Evolutionary conservation across 2,797 vertebrate genomes (phyloP).

Genomic region (Diglossa cyanea): DNA sequence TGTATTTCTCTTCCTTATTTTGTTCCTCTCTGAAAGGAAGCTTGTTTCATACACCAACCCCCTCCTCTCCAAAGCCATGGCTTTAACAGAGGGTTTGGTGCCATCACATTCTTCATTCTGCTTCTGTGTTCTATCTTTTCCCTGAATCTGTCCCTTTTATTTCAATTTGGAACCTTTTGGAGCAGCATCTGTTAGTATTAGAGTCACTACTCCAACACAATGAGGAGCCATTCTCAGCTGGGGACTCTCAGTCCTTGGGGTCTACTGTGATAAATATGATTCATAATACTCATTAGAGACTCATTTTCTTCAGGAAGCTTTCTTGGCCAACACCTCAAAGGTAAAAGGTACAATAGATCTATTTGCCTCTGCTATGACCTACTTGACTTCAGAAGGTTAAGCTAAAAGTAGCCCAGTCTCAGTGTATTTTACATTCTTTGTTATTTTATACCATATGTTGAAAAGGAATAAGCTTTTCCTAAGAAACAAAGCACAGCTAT

Average conservation of each 20-base stretch:
- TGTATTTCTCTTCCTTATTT: slow-evolving; percentile 44
- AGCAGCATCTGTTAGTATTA: slow-evolving; percentile 58
- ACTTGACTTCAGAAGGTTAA: slow-evolving; percentile 62
- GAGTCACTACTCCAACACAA: slow-evolving; percentile 56
- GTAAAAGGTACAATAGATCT: slow-evolving; percentile 51
- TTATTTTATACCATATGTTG: slow-evolving; percentile 42
- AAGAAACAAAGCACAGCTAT: slow-evolving; percentile 58
- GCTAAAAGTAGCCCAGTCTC: slow-evolving; percentile 59
- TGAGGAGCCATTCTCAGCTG: slow-evolving; percentile 60
- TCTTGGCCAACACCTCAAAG: slow-evolving; percentile 58
- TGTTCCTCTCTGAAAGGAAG: slow-evolving; percentile 36
- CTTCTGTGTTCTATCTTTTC: background rate
- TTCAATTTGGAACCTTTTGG: slow-evolving; percentile 39
- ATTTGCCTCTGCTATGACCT: slow-evolving; percentile 51
- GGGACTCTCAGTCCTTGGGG: slow-evolving; percentile 43
- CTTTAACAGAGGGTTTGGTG: slow-evolving; percentile 26
- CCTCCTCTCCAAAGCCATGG: slow-evolving; percentile 5
- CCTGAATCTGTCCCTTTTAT: slow-evolving; percentile 16
- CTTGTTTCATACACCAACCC: slow-evolving; percentile 10
- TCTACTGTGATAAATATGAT: slow-evolving; percentile 52
- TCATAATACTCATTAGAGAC: slow-evolving; percentile 57
- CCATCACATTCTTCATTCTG: slow-evolving; percentile 13
- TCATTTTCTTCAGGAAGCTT: slow-evolving; percentile 51
- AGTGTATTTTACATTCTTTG: slow-evolving; percentile 59
- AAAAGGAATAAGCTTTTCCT: slow-evolving; percentile 61